Evolutionary conservation across 1,140 invertebrate genomes (phyloP).

Genomic region (Aphidius gifuensis): DNA sequence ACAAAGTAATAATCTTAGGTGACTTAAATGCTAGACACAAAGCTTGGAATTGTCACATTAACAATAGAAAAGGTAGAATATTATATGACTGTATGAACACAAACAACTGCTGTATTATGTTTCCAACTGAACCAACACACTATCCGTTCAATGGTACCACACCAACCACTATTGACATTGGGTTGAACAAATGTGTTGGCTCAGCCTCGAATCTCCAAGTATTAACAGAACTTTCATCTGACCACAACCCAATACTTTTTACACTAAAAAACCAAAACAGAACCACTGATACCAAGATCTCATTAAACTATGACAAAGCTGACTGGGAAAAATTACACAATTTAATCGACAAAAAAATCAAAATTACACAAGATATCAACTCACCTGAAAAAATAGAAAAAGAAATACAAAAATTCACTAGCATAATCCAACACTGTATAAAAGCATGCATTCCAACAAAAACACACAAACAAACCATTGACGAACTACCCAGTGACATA

Average conservation of each 20-base stretch:
- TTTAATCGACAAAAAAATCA: conserved; percentile 18
- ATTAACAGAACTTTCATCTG: conserved; percentile 28
- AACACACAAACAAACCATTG: conserved; percentile 6
- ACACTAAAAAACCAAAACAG: conserved; percentile 11
- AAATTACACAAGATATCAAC: conserved; percentile 20
- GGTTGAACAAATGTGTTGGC: conserved; percentile 31
- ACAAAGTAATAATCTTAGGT: conserved; percentile 33
- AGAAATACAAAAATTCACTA: conserved; percentile 25
- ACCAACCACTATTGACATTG: conserved; percentile 33
- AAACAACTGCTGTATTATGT: conserved; percentile 31
- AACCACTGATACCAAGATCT: background rate
- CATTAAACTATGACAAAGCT: conserved; percentile 23
- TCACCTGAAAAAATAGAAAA: conserved; percentile 19
- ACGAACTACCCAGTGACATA: conserved; percentile 19
- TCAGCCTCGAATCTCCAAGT: conserved; percentile 18
- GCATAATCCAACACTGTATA: conserved; percentile 19
- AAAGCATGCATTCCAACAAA: conserved; percentile 16
- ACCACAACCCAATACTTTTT: conserved; percentile 32
- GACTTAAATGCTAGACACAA: conserved; percentile 35
- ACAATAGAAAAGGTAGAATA: conserved; percentile 29
- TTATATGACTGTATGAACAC: conserved; percentile 25
- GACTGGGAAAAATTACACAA: conserved; percentile 23
- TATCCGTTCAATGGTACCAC: conserved; percentile 28
- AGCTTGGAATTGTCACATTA: conserved; percentile 30
- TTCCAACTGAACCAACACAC: conserved; percentile 29